Evolutionary conservation across 2,113 vertebrate genomes (phyloP), one percentile per base, ranked within the genome.

Genomic region (Buteo buteo): DNA sequence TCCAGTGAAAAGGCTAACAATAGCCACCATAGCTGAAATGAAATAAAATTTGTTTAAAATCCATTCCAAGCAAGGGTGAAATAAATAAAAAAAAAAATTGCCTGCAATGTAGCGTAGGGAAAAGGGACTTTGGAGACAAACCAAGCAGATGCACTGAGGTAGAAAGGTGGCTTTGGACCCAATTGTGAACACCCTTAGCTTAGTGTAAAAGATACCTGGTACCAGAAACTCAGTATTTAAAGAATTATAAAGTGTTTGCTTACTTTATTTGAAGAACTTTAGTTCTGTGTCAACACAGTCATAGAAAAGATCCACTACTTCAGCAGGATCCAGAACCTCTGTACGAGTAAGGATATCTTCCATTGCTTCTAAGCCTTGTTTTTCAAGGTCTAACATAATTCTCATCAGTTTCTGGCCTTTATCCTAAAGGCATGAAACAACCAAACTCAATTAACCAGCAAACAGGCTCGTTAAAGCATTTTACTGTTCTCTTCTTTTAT

Each of bases 251-350:
- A 90, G 62, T 36, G 44, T 78, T 74, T 15, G 94, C 97, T 97
- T 97, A 98, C 97, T 97, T 99, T 98, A 98, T 97, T 98, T 98
- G 97, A 98, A 98, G 98, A 99, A 99, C 90, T 98, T 98, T 50
- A 98, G 98, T 97, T 99, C 98, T 74, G 98, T 98, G 93, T 99
- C 98, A 66, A 99, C 98, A 95, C 98, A 99, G 96, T 99, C 98
- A 97, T 98, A 99, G 97, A 99, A 98, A 96, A 99, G 98, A 86
- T 99, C 98, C 73, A 97, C 98, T 93, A 98, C 98, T 98, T 98
- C 98, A 3, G 96, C 89, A 50, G 98, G 97, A 96, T 98, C 98
- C 73, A 97, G 94, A 87, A 98, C 94, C 19, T 94, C 97, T 17
- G 97, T 94, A 88, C 97, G 97, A 85, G 88, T 97, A 82, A 99